phyloP scores from a whole-genome alignment of 1,140 invertebrate genomes.

The Sinella curviseta region DNA sequence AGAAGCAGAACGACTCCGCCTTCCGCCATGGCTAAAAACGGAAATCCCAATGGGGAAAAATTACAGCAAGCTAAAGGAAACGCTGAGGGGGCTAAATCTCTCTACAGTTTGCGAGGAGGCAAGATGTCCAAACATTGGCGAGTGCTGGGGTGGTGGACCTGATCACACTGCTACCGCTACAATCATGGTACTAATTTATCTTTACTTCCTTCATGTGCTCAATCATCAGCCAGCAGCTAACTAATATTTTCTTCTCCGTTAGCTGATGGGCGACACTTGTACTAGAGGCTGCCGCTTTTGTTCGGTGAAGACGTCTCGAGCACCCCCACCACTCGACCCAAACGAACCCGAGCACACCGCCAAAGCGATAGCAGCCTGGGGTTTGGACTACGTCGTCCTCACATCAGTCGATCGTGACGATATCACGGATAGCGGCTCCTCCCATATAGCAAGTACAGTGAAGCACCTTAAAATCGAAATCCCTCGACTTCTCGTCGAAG shows the following conservation, averaged over 20 bases:
- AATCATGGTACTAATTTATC: constrained; percentile 71
- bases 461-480: constrained; percentile 64
- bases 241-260: not conserved
- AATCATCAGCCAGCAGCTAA: not conserved
- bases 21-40: constrained; percentile 97
- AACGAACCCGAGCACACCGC: constrained; percentile 93
- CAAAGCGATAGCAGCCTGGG: constrained; percentile 87
- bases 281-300: constrained; percentile 92
- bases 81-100: constrained; percentile 83
- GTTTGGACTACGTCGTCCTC: constrained; percentile 94
- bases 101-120: constrained; percentile 99
- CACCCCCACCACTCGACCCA: constrained; percentile 86
- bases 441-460: constrained; percentile 90
- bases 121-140: constrained; percentile 97
- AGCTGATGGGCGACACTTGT: constrained; percentile 90
- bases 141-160: constrained; percentile 96
- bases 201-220: not conserved
- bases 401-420: constrained; percentile 98
- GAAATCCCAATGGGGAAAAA: constrained; percentile 83
- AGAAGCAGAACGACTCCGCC: constrained; percentile 73
- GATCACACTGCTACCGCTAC: constrained; percentile 84
- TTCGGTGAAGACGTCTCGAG: constrained; percentile 93
- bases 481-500: constrained; percentile 88
- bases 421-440: constrained; percentile 84
- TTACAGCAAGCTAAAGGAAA: constrained; percentile 71